phyloP scores from a whole-genome alignment of 2,113 vertebrate genomes.

The Micromys minutus region DNA sequence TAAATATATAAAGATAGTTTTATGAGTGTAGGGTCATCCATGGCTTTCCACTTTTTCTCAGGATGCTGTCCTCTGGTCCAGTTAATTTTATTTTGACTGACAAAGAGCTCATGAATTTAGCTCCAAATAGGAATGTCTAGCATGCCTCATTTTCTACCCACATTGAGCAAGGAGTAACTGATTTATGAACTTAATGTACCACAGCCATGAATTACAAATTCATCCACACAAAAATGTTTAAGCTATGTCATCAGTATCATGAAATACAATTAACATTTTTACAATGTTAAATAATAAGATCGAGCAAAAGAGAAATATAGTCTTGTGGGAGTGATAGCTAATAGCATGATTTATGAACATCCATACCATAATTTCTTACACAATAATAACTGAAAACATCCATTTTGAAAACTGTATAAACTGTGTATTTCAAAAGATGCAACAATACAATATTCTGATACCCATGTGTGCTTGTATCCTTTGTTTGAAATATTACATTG shows the following conservation, averaged over 20 bases:
- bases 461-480: neutral
- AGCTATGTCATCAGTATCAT: neutral
- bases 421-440: neutral
- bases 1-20: neutral
- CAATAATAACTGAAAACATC: neutral
- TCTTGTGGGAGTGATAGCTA: neutral
- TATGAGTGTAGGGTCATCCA: neutral
- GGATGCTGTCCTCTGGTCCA: neutral
- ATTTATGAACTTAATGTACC: neutral
- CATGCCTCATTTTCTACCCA: neutral
- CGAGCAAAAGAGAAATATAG: neutral
- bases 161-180: neutral
- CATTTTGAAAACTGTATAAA: constrained; percentile 6
- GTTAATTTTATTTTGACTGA: neutral
- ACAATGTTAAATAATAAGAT: neutral
- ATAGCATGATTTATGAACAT: neutral
- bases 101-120: neutral
- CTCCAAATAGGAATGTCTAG: neutral
- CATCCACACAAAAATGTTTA: neutral
- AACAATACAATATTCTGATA: neutral
- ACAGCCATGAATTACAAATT: neutral
- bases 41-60: neutral
- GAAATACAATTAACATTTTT: neutral
- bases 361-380: neutral
- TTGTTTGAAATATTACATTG: neutral